These are phyloP conservation scores for Gila orcuttii DNA, from an alignment of 2,113 vertebrate genomes.

Conservation along the genomic window DNA sequence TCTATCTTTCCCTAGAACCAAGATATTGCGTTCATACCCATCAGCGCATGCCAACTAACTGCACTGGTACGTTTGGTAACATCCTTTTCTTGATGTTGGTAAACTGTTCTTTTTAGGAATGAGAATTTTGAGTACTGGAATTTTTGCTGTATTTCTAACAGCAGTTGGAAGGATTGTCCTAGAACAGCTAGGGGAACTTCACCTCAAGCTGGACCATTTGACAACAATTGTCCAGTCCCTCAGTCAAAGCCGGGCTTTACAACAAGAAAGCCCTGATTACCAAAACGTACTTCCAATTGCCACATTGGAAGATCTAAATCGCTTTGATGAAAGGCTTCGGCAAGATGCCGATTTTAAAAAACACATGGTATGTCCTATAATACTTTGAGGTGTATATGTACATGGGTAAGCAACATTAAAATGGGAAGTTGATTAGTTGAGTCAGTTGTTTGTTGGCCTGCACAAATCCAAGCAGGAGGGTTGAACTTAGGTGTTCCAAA, in stretches of 20 bases:
- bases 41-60: neutral
- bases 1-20: neutral
- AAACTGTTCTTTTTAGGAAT: neutral
- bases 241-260: neutral
- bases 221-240: neutral
- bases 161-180: neutral
- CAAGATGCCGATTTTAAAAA: neutral
- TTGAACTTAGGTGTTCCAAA: neutral
- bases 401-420: neutral
- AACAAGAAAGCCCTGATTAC: neutral
- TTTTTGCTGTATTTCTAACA: neutral
- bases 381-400: neutral
- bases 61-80: neutral
- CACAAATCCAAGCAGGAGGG: neutral
- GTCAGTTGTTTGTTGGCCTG: neutral
- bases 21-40: neutral
- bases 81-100: neutral
- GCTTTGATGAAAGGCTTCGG: neutral
- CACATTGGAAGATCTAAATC: neutral
- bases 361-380: neutral
- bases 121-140: neutral
- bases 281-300: neutral
- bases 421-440: neutral
- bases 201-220: neutral
- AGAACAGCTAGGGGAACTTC: neutral